phyloP scores from a whole-genome alignment of 1,140 invertebrate genomes.

The Eueides isabella region DNA sequence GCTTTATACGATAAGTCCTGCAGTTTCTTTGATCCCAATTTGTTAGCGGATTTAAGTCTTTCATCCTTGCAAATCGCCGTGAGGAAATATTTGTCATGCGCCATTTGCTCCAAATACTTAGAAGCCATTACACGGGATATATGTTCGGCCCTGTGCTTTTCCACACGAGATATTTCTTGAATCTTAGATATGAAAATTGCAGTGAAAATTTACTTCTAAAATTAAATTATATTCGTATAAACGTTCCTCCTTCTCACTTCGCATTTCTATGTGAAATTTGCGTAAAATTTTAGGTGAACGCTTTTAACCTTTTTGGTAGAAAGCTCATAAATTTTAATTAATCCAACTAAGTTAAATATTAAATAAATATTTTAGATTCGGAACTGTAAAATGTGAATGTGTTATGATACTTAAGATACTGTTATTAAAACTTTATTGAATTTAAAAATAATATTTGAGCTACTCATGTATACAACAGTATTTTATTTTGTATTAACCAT shows the following conservation, averaged over 20 bases:
- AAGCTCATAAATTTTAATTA: no score
- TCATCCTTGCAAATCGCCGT: constrained; percentile 69
- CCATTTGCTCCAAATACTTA: constrained; percentile 76
- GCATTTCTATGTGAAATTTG: neutral
- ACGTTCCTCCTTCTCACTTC: neutral
- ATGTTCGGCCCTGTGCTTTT: constrained; percentile 66
- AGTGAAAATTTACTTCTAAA: neutral
- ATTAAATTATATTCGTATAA: constrained; percentile 1
- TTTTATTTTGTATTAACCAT: neutral
- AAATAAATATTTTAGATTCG: no score
- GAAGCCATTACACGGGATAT: constrained; percentile 73
- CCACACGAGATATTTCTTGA: constrained; percentile 65
- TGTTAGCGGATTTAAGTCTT: constrained; percentile 69
- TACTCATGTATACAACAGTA: no score
- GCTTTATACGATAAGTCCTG: constrained; percentile 66
- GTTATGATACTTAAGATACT: no score
- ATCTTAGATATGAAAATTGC: constrained; percentile 47
- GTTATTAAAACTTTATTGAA: no score
- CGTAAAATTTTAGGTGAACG: neutral
- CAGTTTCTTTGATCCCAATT: constrained; percentile 59
- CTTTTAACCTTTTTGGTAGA: neutral
- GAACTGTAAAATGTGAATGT: no score
- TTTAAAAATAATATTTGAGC: no score
- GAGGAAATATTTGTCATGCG: constrained; percentile 75
- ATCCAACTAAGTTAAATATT: no score